Evolutionary conservation across 2,113 vertebrate genomes (phyloP).

Genomic region (Saccopteryx bilineata): DNA sequence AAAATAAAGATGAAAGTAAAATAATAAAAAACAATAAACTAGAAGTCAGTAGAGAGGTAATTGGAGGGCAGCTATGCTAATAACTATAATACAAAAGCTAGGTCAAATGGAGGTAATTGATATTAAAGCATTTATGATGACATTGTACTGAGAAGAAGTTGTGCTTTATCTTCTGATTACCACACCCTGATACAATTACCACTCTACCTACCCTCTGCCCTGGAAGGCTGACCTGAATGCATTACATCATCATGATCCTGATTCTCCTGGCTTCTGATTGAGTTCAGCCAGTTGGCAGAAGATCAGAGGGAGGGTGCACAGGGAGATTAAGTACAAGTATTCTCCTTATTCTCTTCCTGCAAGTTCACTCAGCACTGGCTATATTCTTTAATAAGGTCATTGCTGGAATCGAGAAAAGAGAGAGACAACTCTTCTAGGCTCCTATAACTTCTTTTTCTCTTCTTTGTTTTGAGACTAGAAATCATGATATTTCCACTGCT

Average conservation of each 20-base stretch:
- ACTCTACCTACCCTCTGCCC: not conserved
- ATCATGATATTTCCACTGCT: not conserved
- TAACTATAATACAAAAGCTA: not conserved
- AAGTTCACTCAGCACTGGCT: not conserved
- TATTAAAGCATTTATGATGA: not conserved
- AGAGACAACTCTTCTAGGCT: not conserved
- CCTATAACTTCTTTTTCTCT: not conserved
- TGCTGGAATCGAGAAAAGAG: not conserved
- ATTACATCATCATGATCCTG: not conserved
- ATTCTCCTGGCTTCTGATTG: not conserved
- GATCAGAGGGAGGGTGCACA: not conserved
- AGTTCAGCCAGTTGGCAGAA: not conserved
- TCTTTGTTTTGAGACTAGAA: not conserved
- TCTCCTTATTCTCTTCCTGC: not conserved
- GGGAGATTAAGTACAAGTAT: not conserved
- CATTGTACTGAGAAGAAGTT: not conserved
- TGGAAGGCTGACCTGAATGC: not conserved
- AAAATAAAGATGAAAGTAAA: conserved; percentile 32
- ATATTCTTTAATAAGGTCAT: not conserved
- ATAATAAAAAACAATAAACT: not conserved
- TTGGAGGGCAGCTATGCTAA: not conserved
- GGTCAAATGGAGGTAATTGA: not conserved
- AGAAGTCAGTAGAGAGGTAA: not conserved
- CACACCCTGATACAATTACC: not conserved
- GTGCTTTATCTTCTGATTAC: not conserved